phyloP scores from a whole-genome alignment of 2,113 vertebrate species.

The Podarcis cretensis region DNA sequence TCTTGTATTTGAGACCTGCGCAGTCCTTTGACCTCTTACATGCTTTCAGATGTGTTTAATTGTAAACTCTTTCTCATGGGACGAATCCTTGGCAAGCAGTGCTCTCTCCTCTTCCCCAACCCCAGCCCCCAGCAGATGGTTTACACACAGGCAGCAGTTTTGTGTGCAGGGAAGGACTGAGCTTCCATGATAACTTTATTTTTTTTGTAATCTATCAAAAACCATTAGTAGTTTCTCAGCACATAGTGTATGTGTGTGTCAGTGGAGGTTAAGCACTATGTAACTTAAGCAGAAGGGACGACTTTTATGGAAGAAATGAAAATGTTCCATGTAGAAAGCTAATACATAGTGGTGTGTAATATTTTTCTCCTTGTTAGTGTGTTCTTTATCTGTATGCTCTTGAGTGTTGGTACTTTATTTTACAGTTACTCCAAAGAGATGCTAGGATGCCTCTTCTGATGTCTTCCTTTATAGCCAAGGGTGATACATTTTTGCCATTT shows the following conservation, averaged over 20 bases:
- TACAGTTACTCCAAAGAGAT: background rate
- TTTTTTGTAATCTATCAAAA: background rate
- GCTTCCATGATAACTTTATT: background rate
- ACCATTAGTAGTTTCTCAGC: too few species aligned
- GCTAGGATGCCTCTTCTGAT: background rate
- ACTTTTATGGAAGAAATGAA: background rate
- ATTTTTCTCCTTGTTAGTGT: background rate
- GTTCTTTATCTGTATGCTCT: background rate
- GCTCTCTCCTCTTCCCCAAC: too few species aligned
- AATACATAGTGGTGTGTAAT: background rate
- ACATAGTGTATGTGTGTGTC: too few species aligned
- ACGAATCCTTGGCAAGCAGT: background rate
- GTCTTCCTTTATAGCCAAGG: background rate
- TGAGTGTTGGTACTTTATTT: background rate
- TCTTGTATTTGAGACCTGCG: background rate
- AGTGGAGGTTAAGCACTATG: background rate
- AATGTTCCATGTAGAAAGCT: background rate
- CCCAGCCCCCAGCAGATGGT: background rate
- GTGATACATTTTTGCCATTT: background rate
- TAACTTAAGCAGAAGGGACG: background rate
- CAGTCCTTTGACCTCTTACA: background rate
- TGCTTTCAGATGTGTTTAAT: constrained; percentile 1
- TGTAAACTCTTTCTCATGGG: background rate
- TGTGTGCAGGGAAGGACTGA: too few species aligned
- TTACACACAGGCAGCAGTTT: background rate